A percentile compares a stretch with the other conserved stretches of the same genome.
Evolutionary conservation across 2,113 vertebrate genomes (phyloP).

Genomic region (Motacilla tschutschensis): DNA sequence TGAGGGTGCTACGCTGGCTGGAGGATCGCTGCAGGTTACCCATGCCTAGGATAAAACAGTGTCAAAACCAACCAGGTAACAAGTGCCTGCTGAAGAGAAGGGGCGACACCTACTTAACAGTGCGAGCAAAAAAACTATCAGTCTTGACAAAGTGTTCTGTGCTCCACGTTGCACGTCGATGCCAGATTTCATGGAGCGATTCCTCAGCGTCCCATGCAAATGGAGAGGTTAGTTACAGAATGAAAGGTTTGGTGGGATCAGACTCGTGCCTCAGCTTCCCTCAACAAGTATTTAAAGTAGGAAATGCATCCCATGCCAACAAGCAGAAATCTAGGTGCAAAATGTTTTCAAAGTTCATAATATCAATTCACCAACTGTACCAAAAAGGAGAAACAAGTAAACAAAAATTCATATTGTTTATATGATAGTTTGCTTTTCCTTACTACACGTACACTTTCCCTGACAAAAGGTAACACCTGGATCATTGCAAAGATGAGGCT

Average conservation of each 20-base stretch:
- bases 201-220: neutral
- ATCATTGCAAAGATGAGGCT: neutral
- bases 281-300: neutral
- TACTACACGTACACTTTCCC: accelerated
- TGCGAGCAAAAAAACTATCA: neutral
- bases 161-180: neutral
- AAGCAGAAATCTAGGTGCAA: neutral
- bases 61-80: constrained; percentile 27
- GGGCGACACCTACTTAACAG: neutral
- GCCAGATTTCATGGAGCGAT: neutral
- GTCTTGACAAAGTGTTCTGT: accelerated
- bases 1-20: constrained; percentile 91
- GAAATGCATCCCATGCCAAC: neutral
- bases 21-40: constrained; percentile 91
- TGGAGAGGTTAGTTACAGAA: neutral
- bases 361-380: neutral
- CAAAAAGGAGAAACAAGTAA: neutral
- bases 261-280: neutral
- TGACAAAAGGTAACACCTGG: neutral
- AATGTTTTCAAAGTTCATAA: neutral
- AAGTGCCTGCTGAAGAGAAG: neutral
- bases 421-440: neutral
- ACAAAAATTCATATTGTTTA: neutral
- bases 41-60: constrained; percentile 75
- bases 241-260: neutral